Base-by-base conservation (phyloP, 2,113 vertebrate genomes). In the Macquaria australasica region DNA sequence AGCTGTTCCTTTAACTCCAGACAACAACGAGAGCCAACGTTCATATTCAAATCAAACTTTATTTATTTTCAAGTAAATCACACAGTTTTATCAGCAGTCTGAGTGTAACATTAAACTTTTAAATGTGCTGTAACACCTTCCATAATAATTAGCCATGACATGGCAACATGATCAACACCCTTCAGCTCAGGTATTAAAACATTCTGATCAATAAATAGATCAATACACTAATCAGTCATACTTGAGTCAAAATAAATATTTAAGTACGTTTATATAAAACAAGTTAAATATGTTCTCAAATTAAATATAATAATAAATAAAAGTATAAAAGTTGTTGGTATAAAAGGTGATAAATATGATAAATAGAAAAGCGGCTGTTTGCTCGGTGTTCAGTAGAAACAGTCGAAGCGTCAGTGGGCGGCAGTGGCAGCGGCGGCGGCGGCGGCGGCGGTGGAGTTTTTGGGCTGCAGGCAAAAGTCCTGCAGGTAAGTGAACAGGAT, bases 221-320 rank as follows among this genome's bases (percentile, higher is more conserved):
- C 68, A 87, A 87, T 78, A 84, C 2, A 73, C 71, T 67, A 59
- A 58, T 74, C 48, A 10, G 11, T 74, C 55, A 15, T 2, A 28
- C 41, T 64, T 1, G 2, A 60, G 76, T 48, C 23, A 31, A 72
- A 7, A 72, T 87, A 90, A 86, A 92, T 86, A 92, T 43, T 39
- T 31, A 31, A 31, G 15, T 41, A 73, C 10, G 6, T 45, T 21
- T 31, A 41, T 34, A 39, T 48, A 37, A 74, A 83, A 85, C 82
- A 64, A 21, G 1, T 81, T 75, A 84, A 78, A 87, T 74, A 85
- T 6, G 0, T 25, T 56, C 1, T 72, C 25, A 45, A 14, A 50
- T 91, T 88, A 90, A 91, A 94, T 92, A 89, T 0, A 39, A 10
- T 1, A 89, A 91, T 90, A 94, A 93, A 93, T 93, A 91, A 31